These are phyloP conservation scores for Turdus rufiventris DNA, from an alignment of 2,113 vertebrate species.

Conservation along the genomic window DNA sequence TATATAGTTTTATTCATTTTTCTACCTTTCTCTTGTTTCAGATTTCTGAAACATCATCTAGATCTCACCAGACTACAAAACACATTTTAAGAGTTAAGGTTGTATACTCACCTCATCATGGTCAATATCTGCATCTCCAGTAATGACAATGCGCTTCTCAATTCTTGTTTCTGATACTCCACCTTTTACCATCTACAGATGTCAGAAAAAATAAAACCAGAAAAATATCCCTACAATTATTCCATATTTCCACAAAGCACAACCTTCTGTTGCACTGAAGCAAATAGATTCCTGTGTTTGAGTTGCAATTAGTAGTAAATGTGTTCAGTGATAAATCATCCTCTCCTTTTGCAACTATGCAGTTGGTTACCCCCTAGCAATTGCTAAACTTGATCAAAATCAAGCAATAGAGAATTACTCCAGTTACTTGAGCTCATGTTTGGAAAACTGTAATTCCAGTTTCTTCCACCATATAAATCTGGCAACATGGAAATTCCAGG, in stretches of 20 bases:
- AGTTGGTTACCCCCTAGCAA: background rate
- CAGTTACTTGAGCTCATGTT: background rate
- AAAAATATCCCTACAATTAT: background rate
- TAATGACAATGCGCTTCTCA: constrained; percentile 98
- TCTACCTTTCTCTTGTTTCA: background rate
- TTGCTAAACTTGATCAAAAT: background rate
- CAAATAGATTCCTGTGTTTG: background rate
- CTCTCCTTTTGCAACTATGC: background rate
- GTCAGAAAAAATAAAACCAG: background rate
- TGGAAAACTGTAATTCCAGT: background rate
- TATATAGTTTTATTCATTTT: background rate
- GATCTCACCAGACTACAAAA: background rate
- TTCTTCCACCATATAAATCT: background rate
- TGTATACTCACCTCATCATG: constrained; percentile 87
- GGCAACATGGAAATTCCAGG: background rate
- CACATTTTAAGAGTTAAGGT: background rate
- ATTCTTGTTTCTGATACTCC: constrained; percentile 98
- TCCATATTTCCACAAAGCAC: background rate
- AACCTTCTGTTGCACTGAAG: background rate
- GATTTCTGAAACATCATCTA: background rate
- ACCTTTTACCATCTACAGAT: constrained; percentile 85
- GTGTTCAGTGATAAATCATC: background rate
- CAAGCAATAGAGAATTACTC: background rate
- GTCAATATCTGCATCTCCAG: constrained; percentile 95
- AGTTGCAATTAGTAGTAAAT: background rate